Evolutionary conservation across 2,888 invertebrate genomes (phyloP).

Genomic region (Lampropteryx suffumata): DNA sequence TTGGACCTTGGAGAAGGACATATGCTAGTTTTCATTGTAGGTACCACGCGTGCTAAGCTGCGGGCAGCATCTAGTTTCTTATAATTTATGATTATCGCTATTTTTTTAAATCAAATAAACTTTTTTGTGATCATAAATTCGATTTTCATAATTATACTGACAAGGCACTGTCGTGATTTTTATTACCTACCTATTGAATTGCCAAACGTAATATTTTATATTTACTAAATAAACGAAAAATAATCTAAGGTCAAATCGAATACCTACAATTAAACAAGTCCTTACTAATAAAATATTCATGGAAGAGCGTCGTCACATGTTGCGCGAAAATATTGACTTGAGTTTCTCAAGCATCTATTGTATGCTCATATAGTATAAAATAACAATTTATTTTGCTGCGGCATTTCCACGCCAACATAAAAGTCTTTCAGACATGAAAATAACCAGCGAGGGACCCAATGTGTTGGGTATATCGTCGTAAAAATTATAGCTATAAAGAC

Average conservation of each 20-base stretch:
- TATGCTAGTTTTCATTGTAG: too few relatives aligned
- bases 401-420: slow-evolving; percentile 22
- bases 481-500: slow-evolving; percentile 39
- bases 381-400: slow-evolving; percentile 24
- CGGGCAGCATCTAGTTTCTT: too few relatives aligned
- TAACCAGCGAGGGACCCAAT: slow-evolving; percentile 17
- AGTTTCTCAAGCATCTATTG: slow-evolving; percentile 24
- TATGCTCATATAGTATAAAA: slow-evolving; percentile 18
- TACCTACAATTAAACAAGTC: not conserved
- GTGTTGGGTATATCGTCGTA: slow-evolving; percentile 26
- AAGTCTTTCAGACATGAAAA: slow-evolving; percentile 24
- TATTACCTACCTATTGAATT: too few relatives aligned
- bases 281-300: slow-evolving; percentile 12
- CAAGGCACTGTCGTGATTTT: too few relatives aligned
- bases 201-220: too few relatives aligned
- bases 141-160: too few relatives aligned
- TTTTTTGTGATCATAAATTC: too few relatives aligned
- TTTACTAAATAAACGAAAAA: not conserved
- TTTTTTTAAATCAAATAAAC: too few relatives aligned
- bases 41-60: too few relatives aligned
- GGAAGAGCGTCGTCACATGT: slow-evolving; percentile 17
- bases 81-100: too few relatives aligned
- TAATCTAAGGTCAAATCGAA: slow-evolving; percentile 7
- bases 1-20: too few relatives aligned
- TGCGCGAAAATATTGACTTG: slow-evolving; percentile 21